Evolutionary conservation across 2,888 invertebrate genomes (phyloP).

Genomic region (Acrocyrtus sp.): DNA sequence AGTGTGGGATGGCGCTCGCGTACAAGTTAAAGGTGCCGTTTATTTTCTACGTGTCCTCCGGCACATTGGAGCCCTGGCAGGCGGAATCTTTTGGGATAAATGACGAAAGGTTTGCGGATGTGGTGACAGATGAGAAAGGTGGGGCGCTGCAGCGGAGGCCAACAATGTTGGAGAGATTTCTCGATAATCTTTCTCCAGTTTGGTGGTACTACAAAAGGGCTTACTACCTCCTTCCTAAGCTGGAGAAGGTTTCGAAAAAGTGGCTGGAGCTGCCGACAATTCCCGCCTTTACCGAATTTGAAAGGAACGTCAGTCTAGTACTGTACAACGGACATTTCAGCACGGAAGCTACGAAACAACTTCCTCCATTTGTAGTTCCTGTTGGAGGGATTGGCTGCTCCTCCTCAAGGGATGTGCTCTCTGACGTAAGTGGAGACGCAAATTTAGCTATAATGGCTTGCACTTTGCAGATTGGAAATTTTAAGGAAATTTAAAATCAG

Average conservation of each 20-base stretch:
- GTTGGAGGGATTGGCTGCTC: constrained; percentile 46
- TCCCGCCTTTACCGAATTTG: constrained; percentile 44
- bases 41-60: constrained; percentile 35
- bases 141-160: not conserved
- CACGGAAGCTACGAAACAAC: constrained; percentile 33
- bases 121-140: not conserved
- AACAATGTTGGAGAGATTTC: constrained; percentile 30
- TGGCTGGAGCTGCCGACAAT: constrained; percentile 39
- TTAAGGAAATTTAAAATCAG: not conserved
- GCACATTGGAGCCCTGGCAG: constrained; percentile 51
- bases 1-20: constrained; percentile 49
- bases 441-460: not conserved
- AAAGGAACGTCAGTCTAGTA: constrained; percentile 44
- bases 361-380: constrained; percentile 46
- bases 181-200: constrained; percentile 36
- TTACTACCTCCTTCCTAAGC: constrained; percentile 43
- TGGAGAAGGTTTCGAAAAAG: constrained; percentile 48
- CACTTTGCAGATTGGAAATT: not conserved
- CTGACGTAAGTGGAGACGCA: constrained; percentile 25
- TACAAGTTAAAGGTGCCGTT: constrained; percentile 41
- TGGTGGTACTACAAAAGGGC: constrained; percentile 37
- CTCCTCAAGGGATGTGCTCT: constrained; percentile 24
- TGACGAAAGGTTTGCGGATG: constrained; percentile 43
- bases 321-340: constrained; percentile 44
- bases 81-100: constrained; percentile 39